Evolutionary conservation across 2,888 invertebrate genomes (phyloP), one percentile per base, ranked within the genome.

Genomic region (Odiellus spinosus): DNA sequence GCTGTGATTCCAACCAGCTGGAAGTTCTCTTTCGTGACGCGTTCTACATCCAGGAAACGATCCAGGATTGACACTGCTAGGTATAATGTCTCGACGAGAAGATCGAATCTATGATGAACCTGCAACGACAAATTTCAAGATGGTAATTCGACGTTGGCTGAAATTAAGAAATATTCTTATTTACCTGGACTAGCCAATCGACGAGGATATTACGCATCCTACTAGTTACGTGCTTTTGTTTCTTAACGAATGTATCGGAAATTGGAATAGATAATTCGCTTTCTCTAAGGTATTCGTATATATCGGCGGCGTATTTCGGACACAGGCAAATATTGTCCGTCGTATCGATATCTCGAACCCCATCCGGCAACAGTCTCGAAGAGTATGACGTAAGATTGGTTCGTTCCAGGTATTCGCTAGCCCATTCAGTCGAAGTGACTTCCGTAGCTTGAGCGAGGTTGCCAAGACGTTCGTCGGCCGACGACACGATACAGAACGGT

Each of bases 121-220:
- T 38, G 38, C 1, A 38, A 5, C 17, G 1, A 12, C 14, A 36
- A 36, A 36, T 2, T 10, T 34, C 11, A n/a, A 2, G 2, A 36
- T 36, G 5, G 5, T 5, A 36, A 36, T 6, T 4, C 17, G 17
- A 36, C 36, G 11, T 15, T 36, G 36, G 36, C 6, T 8, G 18
- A 8, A 38, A 38, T 1, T 17, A 14, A 12, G 12, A 3, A 35
- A 12, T 14, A 35, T 35, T 35, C 35, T 69, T 83, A 93, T 62
- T 86, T 74, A 70, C 96, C 96, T 58, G 93, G 14, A 87, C 81
- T 45, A 96, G 71, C 95, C 95, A 96, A 64, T 95, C 88, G 49
- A 95, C 73, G 14, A 96, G 72, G 42, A 90, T 81, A 12, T 80
- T 72, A 52, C 95, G 75, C 91, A 95, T 95, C 59, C 78, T 79